phyloP scores from a whole-genome alignment of 2,113 vertebrate species.

The Ancistrus triradiatus region DNA sequence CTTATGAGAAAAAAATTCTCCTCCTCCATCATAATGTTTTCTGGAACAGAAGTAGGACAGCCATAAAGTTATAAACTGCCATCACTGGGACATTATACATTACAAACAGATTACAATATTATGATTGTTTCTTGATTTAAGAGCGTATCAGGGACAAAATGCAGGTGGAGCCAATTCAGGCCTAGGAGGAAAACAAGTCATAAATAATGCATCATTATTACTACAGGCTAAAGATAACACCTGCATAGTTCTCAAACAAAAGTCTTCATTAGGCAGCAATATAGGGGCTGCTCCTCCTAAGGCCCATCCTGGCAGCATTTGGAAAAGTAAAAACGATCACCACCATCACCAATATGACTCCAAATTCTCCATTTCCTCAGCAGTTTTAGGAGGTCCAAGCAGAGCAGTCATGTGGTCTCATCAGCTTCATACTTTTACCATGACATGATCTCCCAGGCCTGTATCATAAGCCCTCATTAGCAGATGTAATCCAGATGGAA shows the following conservation, averaged over 20 bases:
- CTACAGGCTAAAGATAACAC: slow-evolving; percentile 27
- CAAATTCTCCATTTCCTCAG: background rate
- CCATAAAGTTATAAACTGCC: background rate
- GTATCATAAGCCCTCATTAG: slow-evolving; percentile 46
- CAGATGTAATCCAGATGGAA: slow-evolving; percentile 57
- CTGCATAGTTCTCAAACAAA: slow-evolving; percentile 2
- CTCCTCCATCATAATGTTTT: background rate
- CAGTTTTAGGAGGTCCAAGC: slow-evolving; percentile 25
- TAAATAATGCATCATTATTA: slow-evolving; percentile 6
- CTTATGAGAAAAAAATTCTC: slow-evolving; percentile 22
- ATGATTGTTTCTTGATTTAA: slow-evolving; percentile 11
- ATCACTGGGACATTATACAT: slow-evolving; percentile 7
- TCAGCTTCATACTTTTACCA: slow-evolving; percentile 40
- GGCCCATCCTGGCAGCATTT: slow-evolving; percentile 7
- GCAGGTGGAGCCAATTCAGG: slow-evolving; percentile 1
- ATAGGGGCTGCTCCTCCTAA: slow-evolving; percentile 19
- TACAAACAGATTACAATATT: slow-evolving; percentile 12
- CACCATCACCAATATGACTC: background rate
- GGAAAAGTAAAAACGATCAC: slow-evolving; percentile 15
- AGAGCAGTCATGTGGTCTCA: slow-evolving; percentile 20
- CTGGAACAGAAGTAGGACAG: slow-evolving; percentile 8
- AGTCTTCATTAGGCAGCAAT: slow-evolving; percentile 39
- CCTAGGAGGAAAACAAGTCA: background rate
- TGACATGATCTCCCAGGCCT: slow-evolving; percentile 38
- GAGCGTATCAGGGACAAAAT: slow-evolving; percentile 1